Evolutionary conservation across 2,888 invertebrate genomes (phyloP).

Genomic region (Hirtodrosophila alboralis): DNA sequence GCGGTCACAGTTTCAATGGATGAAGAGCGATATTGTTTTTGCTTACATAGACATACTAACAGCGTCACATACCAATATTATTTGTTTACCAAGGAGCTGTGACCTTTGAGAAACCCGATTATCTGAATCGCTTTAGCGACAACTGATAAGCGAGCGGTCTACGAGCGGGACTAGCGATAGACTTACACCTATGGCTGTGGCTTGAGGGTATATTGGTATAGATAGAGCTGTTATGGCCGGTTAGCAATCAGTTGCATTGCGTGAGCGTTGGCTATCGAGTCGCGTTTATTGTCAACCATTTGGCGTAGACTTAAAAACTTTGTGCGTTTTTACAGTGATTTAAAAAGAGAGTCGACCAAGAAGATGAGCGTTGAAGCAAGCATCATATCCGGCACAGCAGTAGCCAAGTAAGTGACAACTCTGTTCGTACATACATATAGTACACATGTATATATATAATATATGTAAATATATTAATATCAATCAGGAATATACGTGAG

Average conservation of each 20-base stretch:
- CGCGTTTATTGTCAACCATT: slow-evolving; percentile 10
- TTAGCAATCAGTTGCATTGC: slow-evolving; percentile 61
- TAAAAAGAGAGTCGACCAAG: slow-evolving; percentile 30
- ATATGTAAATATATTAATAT: not conserved
- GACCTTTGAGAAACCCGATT: slow-evolving; percentile 63
- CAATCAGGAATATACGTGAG: slow-evolving; percentile 89
- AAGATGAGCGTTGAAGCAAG: slow-evolving; percentile 82
- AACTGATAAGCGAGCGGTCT: slow-evolving; percentile 54
- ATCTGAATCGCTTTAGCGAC: slow-evolving; percentile 24
- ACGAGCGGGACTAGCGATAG: slow-evolving; percentile 28
- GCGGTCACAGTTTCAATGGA: slow-evolving; percentile 29
- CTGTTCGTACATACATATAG: not conserved
- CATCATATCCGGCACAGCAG: slow-evolving; percentile 88
- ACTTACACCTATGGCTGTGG: slow-evolving; percentile 5
- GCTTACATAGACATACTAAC: slow-evolving; percentile 1
- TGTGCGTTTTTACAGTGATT: slow-evolving; percentile 54
- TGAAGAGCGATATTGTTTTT: slow-evolving; percentile 7
- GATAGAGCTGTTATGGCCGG: slow-evolving; percentile 47
- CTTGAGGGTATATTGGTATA: slow-evolving; percentile 56
- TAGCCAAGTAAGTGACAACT: slow-evolving; percentile 87
- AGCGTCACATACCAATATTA: not conserved
- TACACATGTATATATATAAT: too few species aligned
- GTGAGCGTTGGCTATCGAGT: slow-evolving; percentile 51
- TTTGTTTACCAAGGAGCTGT: slow-evolving; percentile 36
- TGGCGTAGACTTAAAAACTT: slow-evolving; percentile 27